Conservation (phyloP, 2,113 vertebrate genomes). For the Bucco capensis region DNA sequence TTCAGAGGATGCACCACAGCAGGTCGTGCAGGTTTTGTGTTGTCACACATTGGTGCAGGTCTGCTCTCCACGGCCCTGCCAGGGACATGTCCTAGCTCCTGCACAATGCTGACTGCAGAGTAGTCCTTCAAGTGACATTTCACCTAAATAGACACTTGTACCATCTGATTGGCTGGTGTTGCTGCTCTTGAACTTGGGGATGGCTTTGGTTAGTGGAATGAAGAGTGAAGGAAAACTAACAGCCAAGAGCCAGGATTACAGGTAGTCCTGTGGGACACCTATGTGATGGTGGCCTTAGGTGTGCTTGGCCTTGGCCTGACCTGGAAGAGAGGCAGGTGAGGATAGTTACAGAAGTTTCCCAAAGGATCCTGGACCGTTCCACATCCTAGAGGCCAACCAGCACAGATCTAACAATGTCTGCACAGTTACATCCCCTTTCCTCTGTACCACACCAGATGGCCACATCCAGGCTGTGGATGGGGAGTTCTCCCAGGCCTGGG, state of each 20-base stretch:
- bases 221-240: not conserved
- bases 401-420: not conserved
- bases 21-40: not conserved
- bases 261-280: not conserved
- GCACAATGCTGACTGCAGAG: rapidly evolving
- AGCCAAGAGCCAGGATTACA: not conserved
- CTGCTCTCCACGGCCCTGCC: not conserved
- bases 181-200: not conserved
- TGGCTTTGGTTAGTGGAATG: not conserved
- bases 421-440: not conserved
- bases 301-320: not conserved
- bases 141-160: not conserved
- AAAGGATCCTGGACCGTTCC: not conserved
- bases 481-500: not conserved
- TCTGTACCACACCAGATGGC: not conserved
- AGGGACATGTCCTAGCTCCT: rapidly evolving
- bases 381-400: not conserved
- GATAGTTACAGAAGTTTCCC: not conserved
- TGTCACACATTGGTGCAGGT: rapidly evolving
- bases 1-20: not conserved
- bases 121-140: not conserved
- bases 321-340: not conserved
- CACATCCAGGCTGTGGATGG: rapidly evolving
- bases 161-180: not conserved
- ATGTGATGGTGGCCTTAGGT: rapidly evolving